These are phyloP conservation scores for Zonitis immaculata DNA, from an alignment of 2,888 invertebrate species.

Conservation along the genomic window DNA sequence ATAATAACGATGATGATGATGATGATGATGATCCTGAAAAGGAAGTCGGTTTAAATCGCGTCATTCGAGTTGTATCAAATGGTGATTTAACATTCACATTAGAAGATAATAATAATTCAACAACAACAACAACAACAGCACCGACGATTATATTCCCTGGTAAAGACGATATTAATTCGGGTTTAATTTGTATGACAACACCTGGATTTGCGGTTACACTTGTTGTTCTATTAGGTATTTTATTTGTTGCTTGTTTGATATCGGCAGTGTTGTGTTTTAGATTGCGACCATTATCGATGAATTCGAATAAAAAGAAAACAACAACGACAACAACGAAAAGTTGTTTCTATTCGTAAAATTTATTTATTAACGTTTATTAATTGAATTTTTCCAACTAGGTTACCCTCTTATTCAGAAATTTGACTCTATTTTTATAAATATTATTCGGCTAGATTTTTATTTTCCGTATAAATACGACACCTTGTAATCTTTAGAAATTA, in stretches of 20 bases:
- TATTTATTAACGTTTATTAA: not conserved
- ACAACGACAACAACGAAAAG: slow-evolving; percentile 56
- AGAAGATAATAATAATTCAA: slow-evolving; percentile 62
- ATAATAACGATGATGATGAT: slow-evolving; percentile 47
- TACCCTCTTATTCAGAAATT: too few relatives aligned
- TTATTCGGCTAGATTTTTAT: too few relatives aligned
- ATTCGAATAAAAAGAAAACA: slow-evolving; percentile 44
- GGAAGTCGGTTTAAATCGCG: slow-evolving; percentile 82
- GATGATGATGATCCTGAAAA: slow-evolving; percentile 59
- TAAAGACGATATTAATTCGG: slow-evolving; percentile 52
- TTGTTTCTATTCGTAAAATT: slow-evolving; percentile 61
- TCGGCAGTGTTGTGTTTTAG: slow-evolving; percentile 82
- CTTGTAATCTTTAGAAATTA: not conserved
- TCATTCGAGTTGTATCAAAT: slow-evolving; percentile 86
- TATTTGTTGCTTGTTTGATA: slow-evolving; percentile 78
- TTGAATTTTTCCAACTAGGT: too few relatives aligned
- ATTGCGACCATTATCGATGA: slow-evolving; percentile 59
- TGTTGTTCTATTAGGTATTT: slow-evolving; percentile 73
- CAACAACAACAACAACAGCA: slow-evolving; percentile 56
- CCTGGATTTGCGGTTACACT: slow-evolving; percentile 88
- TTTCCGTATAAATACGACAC: too few relatives aligned
- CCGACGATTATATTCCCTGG: slow-evolving; percentile 69
- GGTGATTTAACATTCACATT: slow-evolving; percentile 83
- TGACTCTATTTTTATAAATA: too few relatives aligned
- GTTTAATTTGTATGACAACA: slow-evolving; percentile 88